Evolutionary conservation across 2,797 vertebrate genomes (phyloP), one percentile per base, ranked within the genome.

Genomic region (Knipowitschia caucasica): DNA sequence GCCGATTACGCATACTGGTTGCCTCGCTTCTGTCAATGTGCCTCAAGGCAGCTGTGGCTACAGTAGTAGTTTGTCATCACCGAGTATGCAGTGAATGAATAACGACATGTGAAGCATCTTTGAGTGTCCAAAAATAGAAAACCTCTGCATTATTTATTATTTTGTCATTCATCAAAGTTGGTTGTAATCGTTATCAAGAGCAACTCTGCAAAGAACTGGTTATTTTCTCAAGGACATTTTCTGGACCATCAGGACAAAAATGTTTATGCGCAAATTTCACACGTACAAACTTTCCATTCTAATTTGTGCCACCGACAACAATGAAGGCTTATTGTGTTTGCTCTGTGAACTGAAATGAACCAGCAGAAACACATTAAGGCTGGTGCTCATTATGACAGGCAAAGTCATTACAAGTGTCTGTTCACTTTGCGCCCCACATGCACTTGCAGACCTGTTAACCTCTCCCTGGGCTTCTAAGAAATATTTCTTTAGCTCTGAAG

Each of bases 371-470:
- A 71, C 69, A 64, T 75, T 65, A 26, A 33, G 59, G 68, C 76
- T 86, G 78, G 79, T 77, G 77, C 72, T 86, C 62, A 46, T 78
- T 73, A 77, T 62, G 76, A 76, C 61, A 64, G 69, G 61, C 65
- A 65, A 75, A 83, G 78, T 80, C 73, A 73, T 87, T 73, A 80
- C 11, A 14, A 57, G 64, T 31, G 2, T 67, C 77, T 69, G 82
- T 82, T 77, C 69, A 50, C 74, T 76, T 69, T 56, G 69, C 53
- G 34, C 67, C 60, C 73, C 40, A 59, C 72, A 54, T 73, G 75
- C 77, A 52, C 73, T 86, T 69, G 70, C 66, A 53, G 75, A 79
- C 71, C 72, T 68, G 71, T 71, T 82, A 69, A 86, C 81, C 84
- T 88, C 74, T 86, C 26, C 3, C 58, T 61, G 70, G 64, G 70